phyloP scores from a whole-genome alignment of 1,140 invertebrate species.

The Zaprionus camerounensis region DNA sequence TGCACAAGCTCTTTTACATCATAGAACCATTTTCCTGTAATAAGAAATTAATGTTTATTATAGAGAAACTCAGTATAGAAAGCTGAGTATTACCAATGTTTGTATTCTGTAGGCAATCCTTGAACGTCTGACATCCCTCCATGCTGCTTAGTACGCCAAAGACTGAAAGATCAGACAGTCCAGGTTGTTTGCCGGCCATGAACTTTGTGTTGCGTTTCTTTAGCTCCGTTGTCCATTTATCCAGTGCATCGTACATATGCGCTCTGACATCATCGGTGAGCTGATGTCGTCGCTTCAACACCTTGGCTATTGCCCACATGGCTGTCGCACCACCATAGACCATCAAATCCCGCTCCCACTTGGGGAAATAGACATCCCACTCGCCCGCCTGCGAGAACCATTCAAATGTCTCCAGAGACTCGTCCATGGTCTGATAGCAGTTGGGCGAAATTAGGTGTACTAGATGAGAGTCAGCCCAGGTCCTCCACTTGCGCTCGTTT shows the following conservation, averaged over 20 bases:
- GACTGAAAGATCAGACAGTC: conserved; percentile 96
- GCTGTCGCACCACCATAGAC: conserved; percentile 97
- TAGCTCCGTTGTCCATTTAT: conserved; percentile 91
- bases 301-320: conserved; percentile 97
- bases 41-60: background rate
- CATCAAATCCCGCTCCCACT: conserved; percentile 93
- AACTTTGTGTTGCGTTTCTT: conserved; percentile 90
- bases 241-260: conserved; percentile 95
- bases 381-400: conserved; percentile 96
- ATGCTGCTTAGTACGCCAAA: conserved; percentile 97
- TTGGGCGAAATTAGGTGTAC: conserved; percentile 98
- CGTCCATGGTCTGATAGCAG: conserved; percentile 94
- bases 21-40: conserved; percentile 85
- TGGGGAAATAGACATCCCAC: conserved; percentile 95
- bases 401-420: conserved; percentile 95
- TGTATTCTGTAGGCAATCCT: conserved; percentile 91
- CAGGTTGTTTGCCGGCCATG: conserved; percentile 93
- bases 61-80: background rate
- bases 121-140: conserved; percentile 96
- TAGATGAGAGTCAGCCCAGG: conserved; percentile 96
- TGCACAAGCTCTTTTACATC: conserved; percentile 85
- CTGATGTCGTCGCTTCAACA: conserved; percentile 93
- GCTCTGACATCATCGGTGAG: conserved; percentile 95
- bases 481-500: conserved; percentile 96
- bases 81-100: conserved; percentile 85